Evolutionary conservation across 2,113 vertebrate genomes (phyloP), one percentile per base, ranked within the genome.

Genomic region (Calyptommatus sinebrachiatus): DNA sequence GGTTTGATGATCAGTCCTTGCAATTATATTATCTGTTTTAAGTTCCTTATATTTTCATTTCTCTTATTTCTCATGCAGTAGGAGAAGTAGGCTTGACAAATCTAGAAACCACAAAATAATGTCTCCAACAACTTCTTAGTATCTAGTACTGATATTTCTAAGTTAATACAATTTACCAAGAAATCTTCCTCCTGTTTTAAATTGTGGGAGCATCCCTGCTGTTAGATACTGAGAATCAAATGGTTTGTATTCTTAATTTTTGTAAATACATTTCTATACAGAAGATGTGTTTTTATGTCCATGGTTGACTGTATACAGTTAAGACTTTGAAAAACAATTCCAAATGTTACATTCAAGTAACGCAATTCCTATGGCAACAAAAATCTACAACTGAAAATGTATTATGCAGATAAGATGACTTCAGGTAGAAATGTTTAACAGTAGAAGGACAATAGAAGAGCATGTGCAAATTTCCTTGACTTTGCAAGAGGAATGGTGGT

Each of bases 401-500:
- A 69, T 81, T 57, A 60, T 45, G 29, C 31, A 45, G 31, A 24
- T 53, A 21, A 45, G 57, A 8, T 72, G 60, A 50, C n/a, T 29
- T 31, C 41, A 8, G 63, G 48, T 50, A 79, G n/a, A 79, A 29
- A 28, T 18, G 61, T 78, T 18, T 20, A 35, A 45, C 24, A 24
- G 45, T 28, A 71, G 66, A 22, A 71, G 14, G 41, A 4, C n/a
- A 66, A 66, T 31, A 16, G n/a, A 20, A 8, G 5, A 68, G n/a
- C 9, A 67, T n/a, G 24, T 22, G n/a, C 22, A 66, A 41, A 28
- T 22, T 74, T 3, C 68, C 18, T 73, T 18, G 24, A 41, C 18
- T 11, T 26, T 74, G 24, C 18, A 7, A 0, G 0, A 2, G 12
- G 24, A 0, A 1, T 22, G 16, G 7, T 57, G 4, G 5, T 14